Base-by-base conservation (phyloP, 2,888 invertebrate species). In the Thymelicus lineola region DNA sequence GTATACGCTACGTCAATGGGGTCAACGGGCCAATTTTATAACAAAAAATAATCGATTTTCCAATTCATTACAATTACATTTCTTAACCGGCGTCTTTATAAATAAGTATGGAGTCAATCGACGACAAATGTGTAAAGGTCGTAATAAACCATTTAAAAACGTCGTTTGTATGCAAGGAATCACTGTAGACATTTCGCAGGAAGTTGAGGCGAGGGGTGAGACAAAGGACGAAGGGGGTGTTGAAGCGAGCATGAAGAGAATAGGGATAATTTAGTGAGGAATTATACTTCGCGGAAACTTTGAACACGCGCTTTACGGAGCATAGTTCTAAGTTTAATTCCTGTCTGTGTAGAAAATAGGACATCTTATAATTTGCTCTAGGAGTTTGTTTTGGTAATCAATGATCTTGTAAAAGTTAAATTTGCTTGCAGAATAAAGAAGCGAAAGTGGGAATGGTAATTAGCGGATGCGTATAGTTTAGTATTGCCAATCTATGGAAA, bases 151-250 rank as follows among this genome's bases (percentile, higher is more conserved):
- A 80, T 84, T 88, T 86, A 88, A 90, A 85, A 81, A 80, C 84
- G 88, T 93, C 93, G 90, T 94, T 94, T 94, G 93, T 94, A 94
- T 94, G 94, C 94, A 90, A 87, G 89, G 91, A 93, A 93, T 93
- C 93, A 92, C 89, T 88, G 91, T 88, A 93, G 93, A 94, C 94
- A 94, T 94, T 93, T 93, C 90, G 86, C 91, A 90, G 83, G 87
- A 91, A 88, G 83, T 90, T 87, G 82, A 77, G 82, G 72, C 79
- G 81, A 82, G 82, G 81, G 77, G 77, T 76, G 76, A 69, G 63
- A 63, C 63, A 68, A 63, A 58, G 76, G 74, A 64, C 75, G 79
- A 75, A 73, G 74, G 78, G 82, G 86, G 88, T 81, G 88, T 82
- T 84, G 87, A 88, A 86, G 86, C 86, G 83, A 83, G 83, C 86